Percentiles rank a stretch among this genome's conserved stretches.
phyloP scores from a whole-genome alignment of 2,797 vertebrate species.

The Clamator glandarius region DNA sequence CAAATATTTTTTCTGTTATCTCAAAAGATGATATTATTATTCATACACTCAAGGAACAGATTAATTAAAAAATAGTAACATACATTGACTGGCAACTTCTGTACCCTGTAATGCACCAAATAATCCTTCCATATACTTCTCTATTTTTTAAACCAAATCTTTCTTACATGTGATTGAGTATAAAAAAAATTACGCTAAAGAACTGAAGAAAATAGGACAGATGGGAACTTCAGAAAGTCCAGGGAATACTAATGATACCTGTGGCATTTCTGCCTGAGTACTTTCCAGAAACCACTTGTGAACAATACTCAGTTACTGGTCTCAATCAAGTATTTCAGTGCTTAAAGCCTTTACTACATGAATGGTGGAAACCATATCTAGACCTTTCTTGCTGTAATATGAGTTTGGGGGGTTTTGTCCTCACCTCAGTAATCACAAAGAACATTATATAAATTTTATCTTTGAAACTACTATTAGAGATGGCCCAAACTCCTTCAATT shows the following conservation, averaged over 20 bases:
- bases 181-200: background rate
- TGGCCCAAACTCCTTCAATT: background rate
- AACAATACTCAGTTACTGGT: background rate
- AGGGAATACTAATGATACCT: background rate
- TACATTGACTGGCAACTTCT: background rate
- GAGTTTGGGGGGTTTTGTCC: background rate
- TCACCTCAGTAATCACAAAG: background rate
- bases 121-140: background rate
- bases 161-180: no score
- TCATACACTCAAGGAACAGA: background rate
- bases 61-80: background rate
- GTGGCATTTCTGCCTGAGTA: background rate
- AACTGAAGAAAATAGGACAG: background rate
- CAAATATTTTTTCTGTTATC: background rate
- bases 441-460: background rate
- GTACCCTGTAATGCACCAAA: background rate
- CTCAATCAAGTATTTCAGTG: background rate
- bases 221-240: background rate
- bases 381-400: background rate
- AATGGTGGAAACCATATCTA: background rate
- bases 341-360: rapidly evolving
- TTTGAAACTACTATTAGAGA: background rate
- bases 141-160: background rate
- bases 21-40: background rate
- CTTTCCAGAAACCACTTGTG: background rate